phyloP scores from a whole-genome alignment of 1,140 invertebrate genomes.

The Drosophila pseudoobscura region DNA sequence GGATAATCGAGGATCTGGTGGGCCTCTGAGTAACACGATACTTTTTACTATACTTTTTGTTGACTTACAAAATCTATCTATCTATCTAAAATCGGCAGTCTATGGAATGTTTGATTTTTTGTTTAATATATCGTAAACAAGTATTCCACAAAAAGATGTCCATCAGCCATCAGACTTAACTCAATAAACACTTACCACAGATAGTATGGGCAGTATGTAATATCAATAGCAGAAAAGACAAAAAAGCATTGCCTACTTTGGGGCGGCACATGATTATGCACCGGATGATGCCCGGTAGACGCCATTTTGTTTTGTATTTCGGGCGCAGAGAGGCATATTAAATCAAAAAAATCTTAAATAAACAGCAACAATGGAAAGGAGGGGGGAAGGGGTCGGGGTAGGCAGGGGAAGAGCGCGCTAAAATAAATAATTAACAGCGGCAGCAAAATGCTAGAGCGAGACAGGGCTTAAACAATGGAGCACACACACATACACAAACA shows the following conservation, averaged over 20 bases:
- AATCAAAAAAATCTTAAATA: conserved; percentile 59
- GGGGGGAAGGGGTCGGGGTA: not conserved
- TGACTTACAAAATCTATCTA: too few species aligned
- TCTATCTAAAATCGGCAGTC: too few species aligned
- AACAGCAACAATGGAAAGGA: conserved; percentile 3
- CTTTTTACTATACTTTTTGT: too few species aligned
- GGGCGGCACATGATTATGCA: not conserved
- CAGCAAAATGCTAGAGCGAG: conserved; percentile 38
- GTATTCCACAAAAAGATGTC: too few species aligned
- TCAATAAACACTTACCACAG: too few species aligned
- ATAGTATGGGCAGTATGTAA: too few species aligned
- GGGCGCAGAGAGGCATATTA: conserved; percentile 54
- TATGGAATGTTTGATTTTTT: too few species aligned
- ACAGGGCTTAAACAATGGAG: conserved; percentile 48
- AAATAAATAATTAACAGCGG: conserved; percentile 77
- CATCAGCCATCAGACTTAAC: too few species aligned
- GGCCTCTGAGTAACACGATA: too few species aligned
- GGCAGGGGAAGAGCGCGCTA: conserved; percentile 44
- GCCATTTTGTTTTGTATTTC: conserved; percentile 49
- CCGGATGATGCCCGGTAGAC: conserved; percentile 5
- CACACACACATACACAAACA: conserved; percentile 22
- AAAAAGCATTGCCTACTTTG: conserved; percentile 37
- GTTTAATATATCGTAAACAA: too few species aligned
- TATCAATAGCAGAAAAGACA: too few species aligned
- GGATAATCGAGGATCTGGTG: too few species aligned